Conservation (phyloP, 2,113 vertebrate genomes). For the Odontesthes bonariensis region DNA sequence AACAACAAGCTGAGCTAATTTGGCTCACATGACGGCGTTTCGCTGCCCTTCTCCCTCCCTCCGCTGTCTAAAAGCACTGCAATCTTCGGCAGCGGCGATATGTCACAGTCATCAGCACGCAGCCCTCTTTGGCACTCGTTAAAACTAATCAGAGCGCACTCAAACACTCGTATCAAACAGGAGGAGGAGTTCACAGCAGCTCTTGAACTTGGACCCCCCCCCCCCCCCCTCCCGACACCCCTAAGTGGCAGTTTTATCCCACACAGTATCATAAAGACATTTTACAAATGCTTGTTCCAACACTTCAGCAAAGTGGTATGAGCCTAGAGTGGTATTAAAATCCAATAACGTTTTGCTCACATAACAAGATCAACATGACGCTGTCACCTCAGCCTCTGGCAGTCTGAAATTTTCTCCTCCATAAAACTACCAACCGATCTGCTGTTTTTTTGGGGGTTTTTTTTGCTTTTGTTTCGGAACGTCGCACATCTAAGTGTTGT, state of each 20-base stretch:
- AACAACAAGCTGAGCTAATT: constrained; percentile 77
- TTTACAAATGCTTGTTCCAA: not conserved
- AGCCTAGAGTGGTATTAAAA: not conserved
- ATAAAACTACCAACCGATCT: not conserved
- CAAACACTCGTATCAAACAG: constrained; percentile 5
- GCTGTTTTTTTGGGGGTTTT: not conserved
- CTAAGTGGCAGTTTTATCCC: not conserved
- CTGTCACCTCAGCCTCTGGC: too few relatives aligned
- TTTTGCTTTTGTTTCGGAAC: not conserved
- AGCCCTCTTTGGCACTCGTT: constrained; percentile 18
- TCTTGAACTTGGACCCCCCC: constrained; percentile 19
- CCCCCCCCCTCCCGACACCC: constrained; percentile 30
- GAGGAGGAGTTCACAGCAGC: not conserved
- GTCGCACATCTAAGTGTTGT: not conserved
- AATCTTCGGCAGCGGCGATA: constrained; percentile 37
- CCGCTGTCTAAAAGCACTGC: constrained; percentile 23
- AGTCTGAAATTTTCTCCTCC: too few relatives aligned
- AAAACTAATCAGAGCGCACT: constrained; percentile 34
- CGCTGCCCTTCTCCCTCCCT: constrained; percentile 17
- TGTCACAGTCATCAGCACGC: constrained; percentile 32
- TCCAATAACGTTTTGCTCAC: not conserved
- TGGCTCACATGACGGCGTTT: constrained; percentile 71
- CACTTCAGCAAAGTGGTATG: not conserved
- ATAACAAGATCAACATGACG: not conserved
- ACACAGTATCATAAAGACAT: constrained; percentile 7